Conservation (phyloP, 1,140 invertebrate species). For the Zaprionus nigranus region DNA sequence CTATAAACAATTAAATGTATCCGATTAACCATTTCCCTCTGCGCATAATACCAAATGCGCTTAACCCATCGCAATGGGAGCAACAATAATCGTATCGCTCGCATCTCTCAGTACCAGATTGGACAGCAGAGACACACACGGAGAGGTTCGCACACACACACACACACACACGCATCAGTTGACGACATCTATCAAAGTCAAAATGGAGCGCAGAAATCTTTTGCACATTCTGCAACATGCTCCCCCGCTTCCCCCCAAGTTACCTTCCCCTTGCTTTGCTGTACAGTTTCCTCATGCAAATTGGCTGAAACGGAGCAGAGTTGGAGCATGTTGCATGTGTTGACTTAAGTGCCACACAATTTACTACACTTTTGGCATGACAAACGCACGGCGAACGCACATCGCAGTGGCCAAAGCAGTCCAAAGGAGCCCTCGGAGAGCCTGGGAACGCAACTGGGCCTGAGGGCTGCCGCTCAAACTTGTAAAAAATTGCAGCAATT, state of each 20-base stretch:
- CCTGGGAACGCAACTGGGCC: constrained; percentile 33
- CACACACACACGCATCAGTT: constrained; percentile 8
- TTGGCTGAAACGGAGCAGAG: constrained; percentile 35
- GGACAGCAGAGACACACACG: constrained; percentile 7
- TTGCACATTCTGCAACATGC: constrained; percentile 53
- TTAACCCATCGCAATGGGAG: constrained; percentile 28
- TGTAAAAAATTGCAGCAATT: constrained; percentile 84
- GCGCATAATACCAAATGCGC: background rate
- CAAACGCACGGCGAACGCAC: constrained; percentile 81
- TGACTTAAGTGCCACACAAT: constrained; percentile 83
- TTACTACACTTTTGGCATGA: constrained; percentile 83
- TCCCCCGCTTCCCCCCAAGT: background rate
- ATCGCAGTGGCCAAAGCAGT: constrained; percentile 50
- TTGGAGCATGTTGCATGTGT: constrained; percentile 62
- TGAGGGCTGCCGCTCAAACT: constrained; percentile 57
- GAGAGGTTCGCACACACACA: background rate
- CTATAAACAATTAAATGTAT: background rate
- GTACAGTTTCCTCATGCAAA: constrained; percentile 34
- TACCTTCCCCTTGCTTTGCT: background rate
- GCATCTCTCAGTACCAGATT: constrained; percentile 22
- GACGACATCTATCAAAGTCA: constrained; percentile 77
- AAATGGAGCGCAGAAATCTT: constrained; percentile 67
- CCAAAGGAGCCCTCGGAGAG: constrained; percentile 34
- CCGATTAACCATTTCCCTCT: background rate
- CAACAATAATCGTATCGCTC: constrained; percentile 26